Evolutionary conservation across 1,140 invertebrate species (phyloP), one percentile per base, ranked within the genome.

Genomic region (Atta cephalotes): DNA sequence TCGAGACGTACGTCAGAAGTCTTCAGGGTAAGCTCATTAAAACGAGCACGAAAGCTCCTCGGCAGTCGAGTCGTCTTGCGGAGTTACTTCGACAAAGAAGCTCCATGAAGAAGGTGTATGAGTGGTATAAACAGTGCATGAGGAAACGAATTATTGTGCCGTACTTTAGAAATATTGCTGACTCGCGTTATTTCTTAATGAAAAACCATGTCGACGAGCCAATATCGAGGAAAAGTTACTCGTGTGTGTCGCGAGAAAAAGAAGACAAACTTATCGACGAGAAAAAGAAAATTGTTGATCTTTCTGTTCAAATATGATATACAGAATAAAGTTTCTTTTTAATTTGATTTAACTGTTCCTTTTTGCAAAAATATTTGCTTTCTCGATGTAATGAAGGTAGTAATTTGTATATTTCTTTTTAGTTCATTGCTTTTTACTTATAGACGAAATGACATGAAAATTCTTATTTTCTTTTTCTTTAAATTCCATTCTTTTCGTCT

Each of bases 71-170:
- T 45, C 80, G 66, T 51, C 35, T 89, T 51, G 63, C 62, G 10
- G 66, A 87, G 66, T 66, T 88, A 25, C 68, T 87, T 18, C 56
- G 16, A 62, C 74, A 87, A 58, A 89, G 70, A 25, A 16, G 14
- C 9, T 3, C 53, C 25, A 85, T 71, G 49, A 84, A 80, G 39
- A 66, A 90, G n/a, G 78, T 78, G 18, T 77, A 92, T 28, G 71
- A 91, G 21, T 91, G 91, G 89, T 92, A 92, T 87, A 88, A 89
- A 80, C 82, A 76, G 53, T 92, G 91, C 89, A 85, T 87, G 31
- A 92, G 85, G 53, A 85, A 92, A 18, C 71, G 81, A 21, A 89
- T 87, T 63, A 87, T 91, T 49, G 25, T 88, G 3, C 91, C 92
- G 7, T 92, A 92, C 53, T 92, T 92, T 31, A 21, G 66, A 65